phyloP scores from a whole-genome alignment of 2,797 vertebrate genomes.

The Orestias chungarensis region DNA sequence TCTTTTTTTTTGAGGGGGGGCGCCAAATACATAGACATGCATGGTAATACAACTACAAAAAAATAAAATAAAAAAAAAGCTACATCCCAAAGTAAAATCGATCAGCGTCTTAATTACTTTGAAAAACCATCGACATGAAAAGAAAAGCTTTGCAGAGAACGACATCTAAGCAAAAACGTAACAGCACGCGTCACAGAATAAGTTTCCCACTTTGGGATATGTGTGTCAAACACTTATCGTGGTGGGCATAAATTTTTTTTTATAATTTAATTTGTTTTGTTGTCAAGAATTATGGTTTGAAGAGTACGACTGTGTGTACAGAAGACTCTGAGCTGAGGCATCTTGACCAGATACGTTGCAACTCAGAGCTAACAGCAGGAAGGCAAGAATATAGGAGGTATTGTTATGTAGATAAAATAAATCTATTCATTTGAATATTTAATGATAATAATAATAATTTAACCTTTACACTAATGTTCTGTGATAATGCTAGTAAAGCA shows the following conservation, averaged over 20 bases:
- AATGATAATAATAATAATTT: neutral
- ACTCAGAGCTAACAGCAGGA: constrained; percentile 28
- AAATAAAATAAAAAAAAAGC: no score
- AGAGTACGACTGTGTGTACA: constrained; percentile 42
- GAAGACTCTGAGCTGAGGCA: constrained; percentile 32
- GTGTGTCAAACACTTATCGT: constrained; percentile 63
- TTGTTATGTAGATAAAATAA: neutral
- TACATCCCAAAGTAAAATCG: constrained; percentile 78
- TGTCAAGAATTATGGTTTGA: constrained; percentile 28
- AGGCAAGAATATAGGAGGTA: neutral
- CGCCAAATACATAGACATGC: constrained; percentile 79
- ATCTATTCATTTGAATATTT: neutral
- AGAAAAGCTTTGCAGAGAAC: constrained; percentile 45
- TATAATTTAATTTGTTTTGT: neutral
- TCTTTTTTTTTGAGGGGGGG: constrained; percentile 60
- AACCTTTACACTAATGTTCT: neutral
- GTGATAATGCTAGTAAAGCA: neutral
- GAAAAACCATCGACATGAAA: constrained; percentile 52
- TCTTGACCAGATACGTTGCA: constrained; percentile 20
- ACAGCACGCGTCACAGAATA: constrained; percentile 55
- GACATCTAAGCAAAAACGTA: constrained; percentile 64
- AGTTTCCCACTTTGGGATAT: constrained; percentile 50
- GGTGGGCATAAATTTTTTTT: constrained; percentile 10
- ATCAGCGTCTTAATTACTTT: constrained; percentile 65
- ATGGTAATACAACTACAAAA: constrained; percentile 66